These are phyloP conservation scores for Onchidella celtica DNA, from an alignment of 2,888 invertebrate species.

Conservation along the genomic window DNA sequence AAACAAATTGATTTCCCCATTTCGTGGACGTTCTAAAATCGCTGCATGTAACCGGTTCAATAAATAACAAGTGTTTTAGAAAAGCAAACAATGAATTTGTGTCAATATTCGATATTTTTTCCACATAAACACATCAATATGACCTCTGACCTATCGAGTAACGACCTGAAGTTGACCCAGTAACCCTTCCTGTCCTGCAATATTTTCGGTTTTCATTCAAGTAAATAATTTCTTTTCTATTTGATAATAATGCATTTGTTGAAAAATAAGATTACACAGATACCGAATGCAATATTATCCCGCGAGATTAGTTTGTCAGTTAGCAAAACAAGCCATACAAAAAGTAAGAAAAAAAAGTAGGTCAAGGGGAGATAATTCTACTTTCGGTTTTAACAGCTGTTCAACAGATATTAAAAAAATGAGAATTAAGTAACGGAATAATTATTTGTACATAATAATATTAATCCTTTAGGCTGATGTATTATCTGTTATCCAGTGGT, in stretches of 20 bases:
- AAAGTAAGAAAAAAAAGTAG: too few relatives aligned
- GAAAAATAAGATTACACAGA: too few relatives aligned
- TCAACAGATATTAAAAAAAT: not conserved
- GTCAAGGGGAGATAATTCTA: constrained; percentile 23
- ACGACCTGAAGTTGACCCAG: constrained; percentile 32
- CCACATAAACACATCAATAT: constrained; percentile 16
- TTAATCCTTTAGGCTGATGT: too few relatives aligned
- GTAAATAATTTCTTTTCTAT: too few relatives aligned
- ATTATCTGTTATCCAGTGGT: too few relatives aligned
- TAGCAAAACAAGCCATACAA: too few relatives aligned
- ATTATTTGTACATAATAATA: too few relatives aligned
- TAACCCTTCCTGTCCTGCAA: too few relatives aligned
- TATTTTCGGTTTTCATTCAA: too few relatives aligned
- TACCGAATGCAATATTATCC: too few relatives aligned
- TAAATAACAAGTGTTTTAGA: not conserved
- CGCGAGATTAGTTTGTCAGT: too few relatives aligned
- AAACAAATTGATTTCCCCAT: constrained; percentile 4
- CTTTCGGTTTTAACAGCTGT: constrained; percentile 17
- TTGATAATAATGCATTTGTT: too few relatives aligned
- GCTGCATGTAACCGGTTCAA: not conserved
- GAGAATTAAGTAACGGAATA: not conserved
- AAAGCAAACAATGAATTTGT: not conserved
- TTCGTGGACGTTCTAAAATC: not conserved
- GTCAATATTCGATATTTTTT: constrained; percentile 17
- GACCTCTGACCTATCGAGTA: constrained; percentile 40